Conservation (phyloP, 2,888 invertebrate genomes). For the Drosophila infuscata region DNA sequence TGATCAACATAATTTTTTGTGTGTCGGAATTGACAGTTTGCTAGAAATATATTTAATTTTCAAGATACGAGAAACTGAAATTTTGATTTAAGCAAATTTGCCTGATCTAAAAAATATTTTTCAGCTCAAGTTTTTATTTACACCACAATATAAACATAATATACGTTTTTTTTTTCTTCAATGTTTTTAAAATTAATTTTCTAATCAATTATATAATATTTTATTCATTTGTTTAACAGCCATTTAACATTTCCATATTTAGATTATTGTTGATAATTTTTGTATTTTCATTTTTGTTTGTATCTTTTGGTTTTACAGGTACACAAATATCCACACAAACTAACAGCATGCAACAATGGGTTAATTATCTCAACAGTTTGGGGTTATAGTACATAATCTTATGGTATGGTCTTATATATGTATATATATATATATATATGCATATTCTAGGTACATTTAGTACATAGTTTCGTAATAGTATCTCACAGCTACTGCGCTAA, state of each 20-base stretch:
- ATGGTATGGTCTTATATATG: constrained; percentile 9
- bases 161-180: background rate
- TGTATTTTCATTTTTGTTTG: constrained; percentile 8
- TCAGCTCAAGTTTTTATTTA: constrained; percentile 34
- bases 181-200: constrained; percentile 38
- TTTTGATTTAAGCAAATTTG: constrained; percentile 64
- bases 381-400: constrained; percentile 6
- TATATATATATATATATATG: background rate
- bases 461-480: constrained; percentile 47
- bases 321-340: constrained; percentile 66
- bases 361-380: constrained; percentile 34
- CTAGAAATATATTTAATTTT: constrained; percentile 33
- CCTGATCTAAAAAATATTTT: constrained; percentile 26
- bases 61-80: constrained; percentile 17
- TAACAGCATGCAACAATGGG: constrained; percentile 72
- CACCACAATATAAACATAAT: constrained; percentile 21
- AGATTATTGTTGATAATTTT: constrained; percentile 63
- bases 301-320: constrained; percentile 57
- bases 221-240: constrained; percentile 57
- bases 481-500: constrained; percentile 78
- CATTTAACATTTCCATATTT: constrained; percentile 64
- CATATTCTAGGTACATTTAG: constrained; percentile 34
- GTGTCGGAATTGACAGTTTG: constrained; percentile 65
- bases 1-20: constrained; percentile 14
- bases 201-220: constrained; percentile 28